Base-by-base conservation (phyloP, 2,113 vertebrate species). In the Hippocampus guttulatus region DNA sequence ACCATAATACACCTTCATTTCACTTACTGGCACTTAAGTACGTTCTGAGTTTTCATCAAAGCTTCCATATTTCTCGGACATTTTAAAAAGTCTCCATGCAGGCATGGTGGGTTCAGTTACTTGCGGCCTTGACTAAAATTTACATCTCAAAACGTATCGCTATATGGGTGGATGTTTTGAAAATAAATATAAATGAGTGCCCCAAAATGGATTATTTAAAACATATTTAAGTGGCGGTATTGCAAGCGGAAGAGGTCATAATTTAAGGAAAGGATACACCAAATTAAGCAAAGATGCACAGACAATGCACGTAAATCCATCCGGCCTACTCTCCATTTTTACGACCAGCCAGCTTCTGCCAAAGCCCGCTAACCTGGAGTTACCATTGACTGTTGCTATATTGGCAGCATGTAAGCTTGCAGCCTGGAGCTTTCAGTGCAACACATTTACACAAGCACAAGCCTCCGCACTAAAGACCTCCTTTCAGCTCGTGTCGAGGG, bases 401-500 rank as follows among this genome's bases (percentile, higher is more conserved):
- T 75, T 88, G 87, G 81, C 87, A 89, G 79, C 83, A 67, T 41
- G 74, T 64, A 72, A 82, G 81, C 58, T 61, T 8, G 71, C 84
- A 85, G 90, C 82, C 84, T 83, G 83, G 78, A 89, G 90, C 82
- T 84, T 83, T 82, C 57, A 65, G 54, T 33, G 61, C 73, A 83
- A 72, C 79, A 84, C 82, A 86, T 68, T 78, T 57, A 55, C 75
- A 82, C 75, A 78, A 25, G 41, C 66, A 74, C 78, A 88, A 84
- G 75, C 86, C 79, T 80, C 71, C 83, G 47, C 81, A 84, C 88
- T 87, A 84, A 85, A 87, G 80, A 83, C 71, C 58, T 86, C 85
- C 80, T 82, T 86, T 85, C 81, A 82, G 84, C 86, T 85, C 20
- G 64, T 79, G 57, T 82, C 18, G 57, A 84, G 81, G 85, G 82